Evolutionary conservation across 2,113 vertebrate genomes (phyloP).

Genomic region (Salvelinus namaycush): DNA sequence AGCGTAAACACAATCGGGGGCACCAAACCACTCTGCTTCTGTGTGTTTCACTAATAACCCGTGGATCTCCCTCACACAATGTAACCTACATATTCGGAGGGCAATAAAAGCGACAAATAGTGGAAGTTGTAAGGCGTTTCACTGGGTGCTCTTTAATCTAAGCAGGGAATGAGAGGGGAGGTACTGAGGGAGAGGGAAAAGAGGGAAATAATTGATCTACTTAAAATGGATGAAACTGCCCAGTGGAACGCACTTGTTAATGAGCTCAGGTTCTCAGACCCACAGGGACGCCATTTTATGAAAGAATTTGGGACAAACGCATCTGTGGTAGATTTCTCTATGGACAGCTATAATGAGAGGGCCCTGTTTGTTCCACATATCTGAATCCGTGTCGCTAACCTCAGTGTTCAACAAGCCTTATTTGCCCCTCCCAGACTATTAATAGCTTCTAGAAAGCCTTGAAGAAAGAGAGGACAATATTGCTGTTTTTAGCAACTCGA

Average conservation of each 20-base stretch:
- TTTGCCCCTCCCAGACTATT: neutral
- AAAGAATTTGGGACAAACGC: neutral
- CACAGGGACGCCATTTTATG: neutral
- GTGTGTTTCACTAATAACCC: too few relatives aligned
- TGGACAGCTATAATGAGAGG: neutral
- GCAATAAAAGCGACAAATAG: too few relatives aligned
- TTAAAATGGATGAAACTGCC: constrained; percentile 11
- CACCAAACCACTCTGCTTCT: too few relatives aligned
- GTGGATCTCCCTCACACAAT: too few relatives aligned
- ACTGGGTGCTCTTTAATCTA: too few relatives aligned
- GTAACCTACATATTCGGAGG: too few relatives aligned
- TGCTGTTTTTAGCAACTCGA: neutral
- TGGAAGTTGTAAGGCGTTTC: too few relatives aligned
- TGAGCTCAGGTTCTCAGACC: neutral
- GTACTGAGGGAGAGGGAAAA: neutral
- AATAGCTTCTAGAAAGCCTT: neutral
- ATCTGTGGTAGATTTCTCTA: neutral
- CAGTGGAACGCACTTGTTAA: neutral
- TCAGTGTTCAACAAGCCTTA: neutral
- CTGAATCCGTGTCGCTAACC: neutral
- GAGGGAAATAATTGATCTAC: constrained; percentile 6
- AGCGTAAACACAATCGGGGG: neutral
- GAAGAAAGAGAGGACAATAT: neutral
- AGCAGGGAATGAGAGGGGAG: neutral
- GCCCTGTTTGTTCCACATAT: neutral